These are phyloP conservation scores for Polydesmus complanatus DNA, from an alignment of 2,888 invertebrate species.

Conservation along the genomic window DNA sequence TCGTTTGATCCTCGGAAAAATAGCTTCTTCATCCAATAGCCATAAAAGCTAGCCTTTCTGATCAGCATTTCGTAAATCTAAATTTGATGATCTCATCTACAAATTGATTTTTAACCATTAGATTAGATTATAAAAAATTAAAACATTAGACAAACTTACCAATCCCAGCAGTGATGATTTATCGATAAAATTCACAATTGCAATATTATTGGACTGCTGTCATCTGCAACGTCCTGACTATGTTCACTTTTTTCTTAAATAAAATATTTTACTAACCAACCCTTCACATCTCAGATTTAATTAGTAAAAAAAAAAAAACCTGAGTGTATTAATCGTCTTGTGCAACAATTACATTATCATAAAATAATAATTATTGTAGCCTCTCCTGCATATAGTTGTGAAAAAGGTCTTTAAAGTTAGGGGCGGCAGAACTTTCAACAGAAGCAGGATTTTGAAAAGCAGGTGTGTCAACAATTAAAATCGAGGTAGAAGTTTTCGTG, in stretches of 20 bases:
- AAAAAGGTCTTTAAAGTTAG: slow-evolving; percentile 72
- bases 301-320: slow-evolving; percentile 30
- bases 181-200: slow-evolving; percentile 63
- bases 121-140: too few relatives aligned
- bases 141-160: slow-evolving; percentile 29
- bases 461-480: slow-evolving; percentile 71
- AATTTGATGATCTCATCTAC: slow-evolving; percentile 46
- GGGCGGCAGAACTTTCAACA: slow-evolving; percentile 60
- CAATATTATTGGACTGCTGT: slow-evolving; percentile 57
- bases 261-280: too few relatives aligned
- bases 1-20: slow-evolving; percentile 78
- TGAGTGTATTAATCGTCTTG: slow-evolving; percentile 64
- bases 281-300: slow-evolving; percentile 13
- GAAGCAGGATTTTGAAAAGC: slow-evolving; percentile 86
- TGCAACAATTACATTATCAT: slow-evolving; percentile 66
- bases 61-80: slow-evolving; percentile 69
- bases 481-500: slow-evolving; percentile 65
- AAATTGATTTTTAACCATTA: too few relatives aligned
- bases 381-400: slow-evolving; percentile 88
- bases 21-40: slow-evolving; percentile 83
- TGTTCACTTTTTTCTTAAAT: slow-evolving; percentile 44
- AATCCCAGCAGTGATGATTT: slow-evolving; percentile 61
- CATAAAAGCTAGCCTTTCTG: slow-evolving; percentile 58
- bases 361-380: slow-evolving; percentile 69
- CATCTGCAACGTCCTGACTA: slow-evolving; percentile 39